A percentile compares a stretch with the other conserved stretches of the same genome.
Evolutionary conservation across 1,140 invertebrate genomes (phyloP).

Genomic region (Monomorium pharaonis): DNA sequence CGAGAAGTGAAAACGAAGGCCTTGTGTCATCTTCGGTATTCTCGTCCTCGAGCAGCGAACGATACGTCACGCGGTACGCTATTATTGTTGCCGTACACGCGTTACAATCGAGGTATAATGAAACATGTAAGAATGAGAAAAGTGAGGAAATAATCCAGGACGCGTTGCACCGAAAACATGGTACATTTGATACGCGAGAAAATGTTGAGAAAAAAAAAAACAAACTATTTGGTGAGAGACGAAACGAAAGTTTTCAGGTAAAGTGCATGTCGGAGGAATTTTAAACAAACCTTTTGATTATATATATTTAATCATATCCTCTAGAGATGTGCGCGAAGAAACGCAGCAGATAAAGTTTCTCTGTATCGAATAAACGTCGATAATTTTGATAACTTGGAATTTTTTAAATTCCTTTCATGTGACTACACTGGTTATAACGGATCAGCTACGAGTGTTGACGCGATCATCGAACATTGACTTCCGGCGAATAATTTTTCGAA

Average conservation of each 20-base stretch:
- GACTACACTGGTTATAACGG: background rate
- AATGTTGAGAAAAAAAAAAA: background rate
- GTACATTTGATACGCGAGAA: background rate
- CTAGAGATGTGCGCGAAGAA: background rate
- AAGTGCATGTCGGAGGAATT: background rate
- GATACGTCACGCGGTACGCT: slow-evolving; percentile 56
- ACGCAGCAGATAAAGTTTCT: background rate
- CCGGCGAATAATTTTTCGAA: background rate
- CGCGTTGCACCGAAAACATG: background rate
- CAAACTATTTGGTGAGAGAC: background rate
- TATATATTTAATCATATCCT: background rate
- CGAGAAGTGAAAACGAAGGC: slow-evolving; percentile 29
- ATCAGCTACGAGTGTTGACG: background rate
- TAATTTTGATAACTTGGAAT: background rate
- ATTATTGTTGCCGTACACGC: slow-evolving; percentile 23
- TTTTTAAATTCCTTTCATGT: background rate
- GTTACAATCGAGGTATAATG: slow-evolving; percentile 16
- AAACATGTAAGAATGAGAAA: slow-evolving; percentile 11
- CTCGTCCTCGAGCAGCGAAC: slow-evolving; percentile 18
- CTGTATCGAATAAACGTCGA: background rate
- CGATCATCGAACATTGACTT: background rate
- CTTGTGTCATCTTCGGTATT: slow-evolving; percentile 31
- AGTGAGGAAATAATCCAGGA: background rate
- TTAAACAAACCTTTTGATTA: background rate
- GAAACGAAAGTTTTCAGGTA: background rate